Base-by-base conservation (phyloP, 2,113 vertebrate species). In the Holacanthus passer region DNA sequence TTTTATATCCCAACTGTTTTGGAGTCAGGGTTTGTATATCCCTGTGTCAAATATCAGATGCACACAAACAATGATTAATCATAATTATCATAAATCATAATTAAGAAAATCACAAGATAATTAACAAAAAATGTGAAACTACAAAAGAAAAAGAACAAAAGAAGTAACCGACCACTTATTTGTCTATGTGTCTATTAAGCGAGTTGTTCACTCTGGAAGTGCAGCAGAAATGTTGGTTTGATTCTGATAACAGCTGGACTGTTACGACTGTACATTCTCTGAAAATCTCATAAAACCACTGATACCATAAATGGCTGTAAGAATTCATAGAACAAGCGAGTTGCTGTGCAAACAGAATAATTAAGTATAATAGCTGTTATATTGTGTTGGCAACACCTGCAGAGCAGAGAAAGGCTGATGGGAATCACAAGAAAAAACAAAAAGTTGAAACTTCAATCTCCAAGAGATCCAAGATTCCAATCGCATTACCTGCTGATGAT, bases 361-460 rank as follows among this genome's bases (percentile, higher is more conserved):
- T 65, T 14, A 9, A 5, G 69, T 55, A 13, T 66, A 77, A 78
- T 27, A 81, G 69, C 72, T 63, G 35, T 73, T 69, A 75, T 11
- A 35, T 79, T 76, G 60, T 27, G 45, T 59, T 67, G 31, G 67
- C 62, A 63, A 14, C 73, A 77, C 75, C 73, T 75, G 52, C 85
- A 53, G 75, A 64, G 27, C 37, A 50, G 32, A 29, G 70, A 17
- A 0, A n/a, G n/a, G 27, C 71, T 70, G 32, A 24, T 70, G 52
- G 24, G 84, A 79, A 85, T 68, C 32, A 83, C 41, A 66, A 39
- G 66, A 43, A 24, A 81, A 70, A 56, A 56, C n/a, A 63, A 81
- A 64, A 75, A 74, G 55, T 31, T 24, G 17, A 62, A 67, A 43
- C 31, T 65, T 32, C 1, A 52, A 64, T 82, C 53, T 39, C 0